These are phyloP conservation scores for Lichenostomus cassidix DNA, from an alignment of 2,113 vertebrate genomes.

Conservation along the genomic window DNA sequence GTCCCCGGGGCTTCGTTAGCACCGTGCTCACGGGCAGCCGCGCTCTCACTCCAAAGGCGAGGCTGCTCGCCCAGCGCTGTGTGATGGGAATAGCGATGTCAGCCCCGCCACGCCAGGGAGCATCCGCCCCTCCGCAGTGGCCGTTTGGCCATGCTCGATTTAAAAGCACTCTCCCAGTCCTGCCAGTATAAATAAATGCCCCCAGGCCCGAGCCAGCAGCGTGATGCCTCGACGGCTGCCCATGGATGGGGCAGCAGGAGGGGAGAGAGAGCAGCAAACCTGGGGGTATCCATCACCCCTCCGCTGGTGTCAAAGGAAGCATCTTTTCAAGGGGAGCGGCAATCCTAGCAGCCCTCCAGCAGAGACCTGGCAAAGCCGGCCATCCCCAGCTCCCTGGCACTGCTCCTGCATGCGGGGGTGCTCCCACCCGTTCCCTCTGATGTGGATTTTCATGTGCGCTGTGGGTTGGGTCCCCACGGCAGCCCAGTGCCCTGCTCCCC, in stretches of 20 bases:
- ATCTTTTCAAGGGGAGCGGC: background rate
- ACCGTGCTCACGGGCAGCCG: accelerated
- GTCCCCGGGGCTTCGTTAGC: background rate
- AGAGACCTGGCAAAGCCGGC: background rate
- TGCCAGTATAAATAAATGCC: background rate
- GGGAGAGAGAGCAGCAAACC: background rate
- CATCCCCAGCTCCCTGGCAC: background rate
- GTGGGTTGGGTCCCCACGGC: accelerated
- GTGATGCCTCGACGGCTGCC: background rate
- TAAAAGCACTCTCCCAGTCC: background rate
- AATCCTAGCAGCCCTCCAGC: background rate
- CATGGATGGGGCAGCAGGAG: background rate
- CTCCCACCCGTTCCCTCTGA: background rate
- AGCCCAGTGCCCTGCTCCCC: background rate
- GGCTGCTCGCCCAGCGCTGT: accelerated
- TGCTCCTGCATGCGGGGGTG: background rate
- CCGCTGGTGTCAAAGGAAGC: background rate
- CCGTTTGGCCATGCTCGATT: accelerated
- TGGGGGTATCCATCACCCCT: accelerated
- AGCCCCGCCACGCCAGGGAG: accelerated
- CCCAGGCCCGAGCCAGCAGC: background rate
- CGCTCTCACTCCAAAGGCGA: accelerated
- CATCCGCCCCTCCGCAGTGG: accelerated
- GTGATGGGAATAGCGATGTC: accelerated
- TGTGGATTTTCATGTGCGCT: background rate